These are phyloP conservation scores for Moxostoma hubbsi DNA, from an alignment of 2,797 vertebrate genomes.

Conservation along the genomic window DNA sequence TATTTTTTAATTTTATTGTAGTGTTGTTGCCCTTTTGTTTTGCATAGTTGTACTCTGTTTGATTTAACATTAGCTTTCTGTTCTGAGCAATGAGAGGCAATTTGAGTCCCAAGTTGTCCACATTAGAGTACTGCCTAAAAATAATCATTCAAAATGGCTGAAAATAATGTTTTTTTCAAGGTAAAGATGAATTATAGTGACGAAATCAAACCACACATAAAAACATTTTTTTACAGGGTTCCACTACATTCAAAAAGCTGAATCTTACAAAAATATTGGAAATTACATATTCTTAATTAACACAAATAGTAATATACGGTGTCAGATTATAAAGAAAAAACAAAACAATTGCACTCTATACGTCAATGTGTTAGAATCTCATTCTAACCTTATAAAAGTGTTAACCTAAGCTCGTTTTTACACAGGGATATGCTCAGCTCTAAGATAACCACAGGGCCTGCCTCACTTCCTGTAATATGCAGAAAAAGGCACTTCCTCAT, in stretches of 20 bases:
- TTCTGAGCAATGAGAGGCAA: no score
- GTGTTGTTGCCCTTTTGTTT: no score
- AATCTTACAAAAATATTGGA: neutral
- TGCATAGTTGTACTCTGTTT: no score
- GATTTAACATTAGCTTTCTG: no score
- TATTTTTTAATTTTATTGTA: no score
- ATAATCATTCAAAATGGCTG: neutral
- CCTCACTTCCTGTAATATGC: slow-evolving; percentile 62
- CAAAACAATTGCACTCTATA: neutral
- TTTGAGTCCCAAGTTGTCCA: neutral
- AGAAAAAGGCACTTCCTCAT: slow-evolving; percentile 43
- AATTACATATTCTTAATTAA: neutral
- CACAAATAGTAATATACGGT: neutral
- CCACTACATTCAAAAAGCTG: neutral
- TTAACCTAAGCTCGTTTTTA: neutral
- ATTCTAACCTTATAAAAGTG: neutral
- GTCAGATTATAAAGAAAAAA: neutral
- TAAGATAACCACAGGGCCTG: neutral
- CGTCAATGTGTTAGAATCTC: neutral
- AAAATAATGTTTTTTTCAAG: neutral
- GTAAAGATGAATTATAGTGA: neutral
- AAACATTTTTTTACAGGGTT: neutral
- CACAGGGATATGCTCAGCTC: neutral
- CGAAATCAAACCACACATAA: neutral
- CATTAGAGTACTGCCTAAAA: neutral